Conservation (phyloP, 2,113 vertebrate species). For the Dermatemys mawii region DNA sequence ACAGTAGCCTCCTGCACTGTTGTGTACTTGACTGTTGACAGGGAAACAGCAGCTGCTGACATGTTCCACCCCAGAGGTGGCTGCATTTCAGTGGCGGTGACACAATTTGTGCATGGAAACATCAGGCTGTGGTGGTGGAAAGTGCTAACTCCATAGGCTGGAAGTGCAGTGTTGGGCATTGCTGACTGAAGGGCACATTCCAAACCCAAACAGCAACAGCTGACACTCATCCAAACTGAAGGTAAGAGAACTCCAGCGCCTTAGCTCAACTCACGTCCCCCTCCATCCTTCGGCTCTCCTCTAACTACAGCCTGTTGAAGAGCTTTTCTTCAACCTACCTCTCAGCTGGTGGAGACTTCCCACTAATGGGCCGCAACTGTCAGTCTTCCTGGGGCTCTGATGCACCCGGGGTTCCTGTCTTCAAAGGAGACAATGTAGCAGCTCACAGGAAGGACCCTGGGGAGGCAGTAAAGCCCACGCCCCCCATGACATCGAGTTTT, state of each 20-base stretch:
- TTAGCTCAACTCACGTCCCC: not conserved
- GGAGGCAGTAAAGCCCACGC: not conserved
- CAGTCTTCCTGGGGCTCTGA: not conserved
- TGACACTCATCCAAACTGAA: not conserved
- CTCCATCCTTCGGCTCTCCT: not conserved
- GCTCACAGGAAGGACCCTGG: not conserved
- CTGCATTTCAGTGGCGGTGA: not conserved
- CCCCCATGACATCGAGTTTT: not conserved
- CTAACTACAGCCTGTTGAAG: not conserved
- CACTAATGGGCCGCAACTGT: not conserved
- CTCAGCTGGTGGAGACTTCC: not conserved
- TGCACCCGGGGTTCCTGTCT: not conserved
- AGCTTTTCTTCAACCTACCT: not conserved
- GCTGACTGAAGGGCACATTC: not conserved
- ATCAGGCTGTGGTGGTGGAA: not conserved
- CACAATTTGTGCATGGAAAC: not conserved
- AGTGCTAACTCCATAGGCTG: not conserved
- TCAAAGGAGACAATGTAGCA: not conserved
- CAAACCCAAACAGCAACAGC: not conserved
- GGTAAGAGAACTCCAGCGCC: not conserved
- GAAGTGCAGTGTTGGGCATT: not conserved
- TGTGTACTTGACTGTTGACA: not conserved
- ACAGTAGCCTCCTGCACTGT: not conserved
- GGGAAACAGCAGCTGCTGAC: not conserved
- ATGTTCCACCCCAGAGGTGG: not conserved